Evolutionary conservation across 2,797 vertebrate genomes (phyloP).

Genomic region (Lepus oiostolus): DNA sequence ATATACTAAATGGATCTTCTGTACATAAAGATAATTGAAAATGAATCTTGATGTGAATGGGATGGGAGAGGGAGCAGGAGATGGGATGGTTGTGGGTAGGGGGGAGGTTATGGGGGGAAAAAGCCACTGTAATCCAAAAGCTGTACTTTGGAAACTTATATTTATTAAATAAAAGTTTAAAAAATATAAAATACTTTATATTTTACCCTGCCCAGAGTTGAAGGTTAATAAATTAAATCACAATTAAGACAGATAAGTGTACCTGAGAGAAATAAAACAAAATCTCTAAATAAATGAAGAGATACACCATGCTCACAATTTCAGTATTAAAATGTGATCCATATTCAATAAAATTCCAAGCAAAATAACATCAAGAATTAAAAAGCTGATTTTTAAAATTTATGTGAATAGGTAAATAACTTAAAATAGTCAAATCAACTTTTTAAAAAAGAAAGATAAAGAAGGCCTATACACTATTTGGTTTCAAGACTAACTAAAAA

Average conservation of each 20-base stretch:
- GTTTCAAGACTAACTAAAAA: slow-evolving; percentile 21
- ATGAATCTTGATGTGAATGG: too few species aligned
- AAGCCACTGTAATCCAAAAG: too few species aligned
- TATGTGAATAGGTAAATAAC: not conserved
- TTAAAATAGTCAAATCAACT: not conserved
- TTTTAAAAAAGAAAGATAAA: not conserved
- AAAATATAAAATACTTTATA: not conserved
- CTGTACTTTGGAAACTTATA: too few species aligned
- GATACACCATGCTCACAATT: not conserved
- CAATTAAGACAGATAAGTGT: not conserved
- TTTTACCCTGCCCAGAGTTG: not conserved
- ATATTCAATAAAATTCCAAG: not conserved
- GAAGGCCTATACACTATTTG: not conserved
- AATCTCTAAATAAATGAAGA: not conserved
- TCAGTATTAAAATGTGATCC: not conserved
- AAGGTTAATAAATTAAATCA: not conserved
- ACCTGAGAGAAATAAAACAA: slow-evolving; percentile 49
- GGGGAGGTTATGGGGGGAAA: too few species aligned
- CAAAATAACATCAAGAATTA: not conserved
- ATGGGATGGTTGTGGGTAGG: too few species aligned
- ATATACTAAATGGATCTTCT: too few species aligned
- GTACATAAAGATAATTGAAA: too few species aligned
- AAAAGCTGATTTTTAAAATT: slow-evolving; percentile 13
- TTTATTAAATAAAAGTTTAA: too few species aligned
- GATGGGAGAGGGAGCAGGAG: too few species aligned